Evolutionary conservation across 2,888 invertebrate genomes (phyloP), one percentile per base, ranked within the genome.

Genomic region (Halictus quadricinctus): DNA sequence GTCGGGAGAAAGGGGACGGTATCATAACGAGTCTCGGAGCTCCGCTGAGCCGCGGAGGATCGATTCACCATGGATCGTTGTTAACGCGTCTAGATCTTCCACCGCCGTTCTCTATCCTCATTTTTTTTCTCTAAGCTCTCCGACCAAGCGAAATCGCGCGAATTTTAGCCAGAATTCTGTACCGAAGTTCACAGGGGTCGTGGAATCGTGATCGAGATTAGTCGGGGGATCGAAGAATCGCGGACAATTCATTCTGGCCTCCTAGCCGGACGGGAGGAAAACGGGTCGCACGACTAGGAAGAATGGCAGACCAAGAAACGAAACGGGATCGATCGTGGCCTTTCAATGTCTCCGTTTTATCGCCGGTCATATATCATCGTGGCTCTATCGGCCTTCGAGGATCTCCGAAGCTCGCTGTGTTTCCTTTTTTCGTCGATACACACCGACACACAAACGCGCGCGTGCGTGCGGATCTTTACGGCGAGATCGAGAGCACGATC

Each of bases 281-380:
- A 70, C 79, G 83, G 78, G 72, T 82, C 79, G 72, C 78, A 80
- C 66, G 72, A 69, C 74, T 80, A 80, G 84, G 83, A 86, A 88
- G 87, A 91, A 90, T 87, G 87, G 91, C 84, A 90, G 88, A 86
- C 86, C 86, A 80, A 89, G 88, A 90, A 91, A 90, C 88, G 90
- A 90, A 90, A 83, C 89, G 87, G 87, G 89, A 92, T 92, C 92
- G 92, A 92, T 93, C 91, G 89, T 76, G 89, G 91, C 88, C 91
- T 91, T 92, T 93, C 92, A 92, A 93, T 94, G 93, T 94, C 93
- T 93, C 92, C 91, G 91, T 91, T 93, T 93, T 93, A 94, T 94
- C 93, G 93, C 90, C 91, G 90, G 92, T 91, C 94, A 90, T 94
- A 94, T 93, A 94, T 94, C 94, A 94, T 94, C 93, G 90, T 90